Evolutionary conservation across 2,797 vertebrate species (phyloP).

Genomic region (Octomys mimax): DNA sequence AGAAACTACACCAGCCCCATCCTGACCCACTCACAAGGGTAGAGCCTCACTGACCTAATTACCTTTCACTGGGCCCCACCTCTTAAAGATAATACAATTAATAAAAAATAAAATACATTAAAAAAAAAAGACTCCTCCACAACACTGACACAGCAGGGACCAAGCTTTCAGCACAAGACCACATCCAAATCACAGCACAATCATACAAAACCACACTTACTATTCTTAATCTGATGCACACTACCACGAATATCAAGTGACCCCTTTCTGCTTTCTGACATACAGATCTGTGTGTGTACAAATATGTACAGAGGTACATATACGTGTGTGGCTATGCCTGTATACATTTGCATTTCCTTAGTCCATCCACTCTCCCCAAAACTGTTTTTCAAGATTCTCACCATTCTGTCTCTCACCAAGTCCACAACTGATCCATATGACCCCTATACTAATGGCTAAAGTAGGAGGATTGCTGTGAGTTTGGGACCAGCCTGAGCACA

Average conservation of each 20-base stretch:
- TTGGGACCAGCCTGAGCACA: too few species aligned
- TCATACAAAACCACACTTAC: neutral
- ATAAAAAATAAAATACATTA: too few species aligned
- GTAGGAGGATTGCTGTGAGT: too few species aligned
- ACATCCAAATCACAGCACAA: neutral
- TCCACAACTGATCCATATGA: neutral
- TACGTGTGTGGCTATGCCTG: neutral
- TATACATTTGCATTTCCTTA: neutral
- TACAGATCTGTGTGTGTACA: neutral
- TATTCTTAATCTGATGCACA: neutral
- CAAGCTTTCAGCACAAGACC: neutral
- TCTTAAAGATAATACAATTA: too few species aligned
- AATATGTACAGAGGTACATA: too few species aligned
- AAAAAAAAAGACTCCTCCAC: too few species aligned
- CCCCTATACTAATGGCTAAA: neutral
- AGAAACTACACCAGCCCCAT: neutral
- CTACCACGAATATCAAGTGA: neutral
- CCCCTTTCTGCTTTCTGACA: neutral
- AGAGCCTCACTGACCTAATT: neutral
- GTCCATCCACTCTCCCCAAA: neutral
- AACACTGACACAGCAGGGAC: neutral
- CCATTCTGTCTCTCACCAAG: neutral
- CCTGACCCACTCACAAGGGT: neutral
- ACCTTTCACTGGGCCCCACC: too few species aligned
- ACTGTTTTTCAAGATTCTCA: neutral